Percentiles rank a stretch among this genome's conserved stretches.
phyloP scores from a whole-genome alignment of 2,113 vertebrate genomes.

The Burhinus oedicnemus region DNA sequence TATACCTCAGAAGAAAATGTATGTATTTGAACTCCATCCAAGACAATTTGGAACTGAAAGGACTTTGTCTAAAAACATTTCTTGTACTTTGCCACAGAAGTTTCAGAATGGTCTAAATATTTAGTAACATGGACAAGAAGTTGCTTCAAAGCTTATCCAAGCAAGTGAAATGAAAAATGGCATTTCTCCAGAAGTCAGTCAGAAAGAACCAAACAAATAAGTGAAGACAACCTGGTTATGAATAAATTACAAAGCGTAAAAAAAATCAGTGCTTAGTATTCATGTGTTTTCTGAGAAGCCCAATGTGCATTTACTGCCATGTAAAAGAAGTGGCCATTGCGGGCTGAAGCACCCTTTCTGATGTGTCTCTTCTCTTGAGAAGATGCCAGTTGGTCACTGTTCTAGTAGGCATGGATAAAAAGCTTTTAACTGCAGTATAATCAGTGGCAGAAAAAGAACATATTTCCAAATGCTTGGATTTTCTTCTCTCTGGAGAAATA shows the following conservation, averaged over 20 bases:
- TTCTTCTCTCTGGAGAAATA: conserved; percentile 50
- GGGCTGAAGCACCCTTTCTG: neutral
- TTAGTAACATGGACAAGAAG: neutral
- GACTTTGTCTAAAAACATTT: neutral
- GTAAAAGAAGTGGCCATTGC: neutral
- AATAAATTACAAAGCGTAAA: neutral
- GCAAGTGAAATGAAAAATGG: neutral
- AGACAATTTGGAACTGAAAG: conserved; percentile 4
- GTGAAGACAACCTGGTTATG: neutral
- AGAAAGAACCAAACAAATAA: neutral
- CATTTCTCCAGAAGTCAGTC: neutral
- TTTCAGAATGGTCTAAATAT: conserved; percentile 1
- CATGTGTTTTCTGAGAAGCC: conserved; percentile 12
- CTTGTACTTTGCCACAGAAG: neutral
- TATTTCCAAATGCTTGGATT: neutral
- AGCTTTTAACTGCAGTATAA: conserved; percentile 12
- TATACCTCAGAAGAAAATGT: neutral
- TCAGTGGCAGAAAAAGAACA: neutral
- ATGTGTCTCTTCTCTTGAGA: neutral
- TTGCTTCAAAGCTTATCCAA: neutral
- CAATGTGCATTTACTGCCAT: neutral
- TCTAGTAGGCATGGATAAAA: neutral
- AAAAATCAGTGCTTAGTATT: neutral
- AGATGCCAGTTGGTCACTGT: neutral
- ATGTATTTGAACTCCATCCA: neutral